Evolutionary conservation across 64 coral and sea anemone species (phyloP).

Genomic region (Porites lutea): DNA sequence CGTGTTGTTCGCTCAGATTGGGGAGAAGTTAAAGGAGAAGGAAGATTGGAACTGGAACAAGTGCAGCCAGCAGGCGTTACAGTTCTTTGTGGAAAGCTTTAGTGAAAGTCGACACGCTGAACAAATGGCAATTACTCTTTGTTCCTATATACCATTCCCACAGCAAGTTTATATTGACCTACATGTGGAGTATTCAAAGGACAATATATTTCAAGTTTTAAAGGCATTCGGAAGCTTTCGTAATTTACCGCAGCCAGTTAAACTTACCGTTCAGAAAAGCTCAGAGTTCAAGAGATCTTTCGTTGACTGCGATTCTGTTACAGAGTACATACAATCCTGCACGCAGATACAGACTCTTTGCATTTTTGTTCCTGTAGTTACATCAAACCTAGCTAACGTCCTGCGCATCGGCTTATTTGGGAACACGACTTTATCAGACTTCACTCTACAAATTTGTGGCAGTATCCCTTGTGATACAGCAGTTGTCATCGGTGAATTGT

Average conservation of each 20-base stretch:
- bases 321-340: not conserved
- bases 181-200: not conserved
- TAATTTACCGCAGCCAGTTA: not conserved
- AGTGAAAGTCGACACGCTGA: not conserved
- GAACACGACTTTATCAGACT: not conserved
- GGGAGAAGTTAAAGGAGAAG: no score
- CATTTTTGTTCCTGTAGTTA: not conserved
- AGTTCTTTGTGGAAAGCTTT: not conserved
- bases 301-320: not conserved
- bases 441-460: not conserved
- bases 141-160: no score
- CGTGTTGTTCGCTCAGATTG: no score
- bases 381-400: no score
- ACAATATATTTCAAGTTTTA: not conserved
- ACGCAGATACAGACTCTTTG: not conserved
- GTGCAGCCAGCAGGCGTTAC: not conserved
- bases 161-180: not conserved
- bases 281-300: no score
- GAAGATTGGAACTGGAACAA: not conserved
- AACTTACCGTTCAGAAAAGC: rapidly evolving
- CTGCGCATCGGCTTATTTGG: not conserved
- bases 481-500: not conserved
- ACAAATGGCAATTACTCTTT: no score
- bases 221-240: not conserved
- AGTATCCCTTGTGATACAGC: not conserved